Evolutionary conservation across 2,113 vertebrate genomes (phyloP).

Genomic region (Ivindomyrus marchei): DNA sequence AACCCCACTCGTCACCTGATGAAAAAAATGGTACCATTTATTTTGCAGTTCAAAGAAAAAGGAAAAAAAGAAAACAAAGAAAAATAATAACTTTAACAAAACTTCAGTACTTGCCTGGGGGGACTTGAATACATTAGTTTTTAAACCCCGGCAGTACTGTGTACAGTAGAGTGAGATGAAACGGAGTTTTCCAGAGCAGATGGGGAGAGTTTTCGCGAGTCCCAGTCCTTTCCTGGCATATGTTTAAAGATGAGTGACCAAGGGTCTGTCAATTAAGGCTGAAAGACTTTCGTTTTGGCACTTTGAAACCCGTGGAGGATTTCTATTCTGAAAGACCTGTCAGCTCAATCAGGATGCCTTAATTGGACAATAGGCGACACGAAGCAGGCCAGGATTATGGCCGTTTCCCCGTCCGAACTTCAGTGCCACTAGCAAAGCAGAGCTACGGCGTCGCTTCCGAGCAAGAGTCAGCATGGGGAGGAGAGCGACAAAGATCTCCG

Average conservation of each 20-base stretch:
- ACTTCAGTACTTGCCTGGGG: neutral
- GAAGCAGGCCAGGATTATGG: neutral
- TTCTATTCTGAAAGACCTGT: neutral
- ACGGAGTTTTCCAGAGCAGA: conserved; percentile 5
- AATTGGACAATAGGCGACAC: neutral
- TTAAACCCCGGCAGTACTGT: neutral
- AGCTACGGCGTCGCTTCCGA: neutral
- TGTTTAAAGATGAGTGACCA: conserved; percentile 17
- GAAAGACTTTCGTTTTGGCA: conserved; percentile 11
- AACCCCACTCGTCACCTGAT: conserved; percentile 3
- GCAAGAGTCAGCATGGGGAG: neutral
- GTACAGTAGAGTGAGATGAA: conserved; percentile 17
- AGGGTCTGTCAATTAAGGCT: conserved; percentile 25
- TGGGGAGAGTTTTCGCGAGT: conserved; percentile 12
- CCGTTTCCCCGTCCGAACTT: neutral
- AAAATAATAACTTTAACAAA: neutral
- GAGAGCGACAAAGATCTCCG: neutral
- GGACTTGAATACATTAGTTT: conserved; percentile 22
- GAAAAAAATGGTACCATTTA: neutral
- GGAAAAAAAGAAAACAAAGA: neutral
- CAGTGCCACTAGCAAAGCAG: neutral
- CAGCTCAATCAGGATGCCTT: neutral
- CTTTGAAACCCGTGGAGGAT: neutral
- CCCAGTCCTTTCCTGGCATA: conserved; percentile 15
- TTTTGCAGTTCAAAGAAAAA: conserved; percentile 6